Evolutionary conservation across 1,140 invertebrate species (phyloP).

Genomic region (Nasonia vitripennis): DNA sequence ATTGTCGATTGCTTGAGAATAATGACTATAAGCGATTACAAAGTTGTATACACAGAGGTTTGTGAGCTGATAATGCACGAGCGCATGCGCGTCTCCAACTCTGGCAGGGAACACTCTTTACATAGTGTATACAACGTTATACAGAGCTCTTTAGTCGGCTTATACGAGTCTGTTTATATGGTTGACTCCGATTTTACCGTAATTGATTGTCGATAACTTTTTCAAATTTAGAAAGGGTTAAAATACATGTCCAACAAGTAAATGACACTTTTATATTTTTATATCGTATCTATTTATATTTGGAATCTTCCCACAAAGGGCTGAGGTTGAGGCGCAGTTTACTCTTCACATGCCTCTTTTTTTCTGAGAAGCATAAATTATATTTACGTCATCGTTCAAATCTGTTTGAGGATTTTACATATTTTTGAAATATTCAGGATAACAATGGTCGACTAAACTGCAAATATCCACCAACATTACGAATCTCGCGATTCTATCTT

Average conservation of each 20-base stretch:
- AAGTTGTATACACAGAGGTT: constrained; percentile 33
- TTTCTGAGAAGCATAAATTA: constrained; percentile 20
- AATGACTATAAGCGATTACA: constrained; percentile 26
- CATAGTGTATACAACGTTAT: neutral
- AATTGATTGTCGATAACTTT: neutral
- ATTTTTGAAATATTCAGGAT: neutral
- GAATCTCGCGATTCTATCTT: too few species aligned
- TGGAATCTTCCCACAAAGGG: constrained; percentile 30
- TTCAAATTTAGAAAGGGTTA: neutral
- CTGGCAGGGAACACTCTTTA: neutral
- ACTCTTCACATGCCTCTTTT: constrained; percentile 21
- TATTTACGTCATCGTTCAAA: constrained; percentile 17
- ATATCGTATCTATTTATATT: constrained; percentile 45
- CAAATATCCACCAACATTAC: too few species aligned
- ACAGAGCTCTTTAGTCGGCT: neutral
- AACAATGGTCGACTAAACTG: too few species aligned
- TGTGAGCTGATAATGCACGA: constrained; percentile 15
- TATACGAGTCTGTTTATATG: neutral
- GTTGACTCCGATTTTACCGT: neutral
- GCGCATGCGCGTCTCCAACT: constrained; percentile 26
- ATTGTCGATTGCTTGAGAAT: constrained; percentile 30
- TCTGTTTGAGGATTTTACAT: constrained; percentile 22
- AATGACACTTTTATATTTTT: neutral
- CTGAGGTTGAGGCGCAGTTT: neutral
- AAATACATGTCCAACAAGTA: too few species aligned